Percentiles rank a stretch among this genome's conserved stretches.
Evolutionary conservation across 2,113 vertebrate genomes (phyloP).

Genomic region (Zosterops hypoxanthus): DNA sequence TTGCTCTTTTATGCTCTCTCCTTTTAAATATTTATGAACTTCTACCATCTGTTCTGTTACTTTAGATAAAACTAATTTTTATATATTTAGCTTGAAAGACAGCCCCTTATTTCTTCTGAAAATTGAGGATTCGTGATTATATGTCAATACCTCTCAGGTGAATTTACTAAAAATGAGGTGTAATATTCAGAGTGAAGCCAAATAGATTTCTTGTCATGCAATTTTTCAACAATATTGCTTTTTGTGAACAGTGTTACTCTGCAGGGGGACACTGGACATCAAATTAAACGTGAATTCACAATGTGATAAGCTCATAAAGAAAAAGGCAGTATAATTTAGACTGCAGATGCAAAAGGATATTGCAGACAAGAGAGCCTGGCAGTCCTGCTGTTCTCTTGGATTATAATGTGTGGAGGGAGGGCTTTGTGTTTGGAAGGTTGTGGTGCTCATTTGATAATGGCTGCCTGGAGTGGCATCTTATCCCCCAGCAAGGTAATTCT

Average conservation of each 20-base stretch:
- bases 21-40: conserved; percentile 10
- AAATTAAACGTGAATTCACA: conserved; percentile 3
- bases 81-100: not conserved
- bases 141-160: not conserved
- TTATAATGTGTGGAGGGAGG: not conserved
- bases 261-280: not conserved
- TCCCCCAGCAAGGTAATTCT: not conserved
- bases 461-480: not conserved
- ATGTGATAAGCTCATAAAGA: not conserved
- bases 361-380: not conserved
- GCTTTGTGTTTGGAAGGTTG: not conserved
- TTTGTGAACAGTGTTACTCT: not conserved
- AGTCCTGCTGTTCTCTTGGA: not conserved
- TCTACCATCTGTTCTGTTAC: not conserved
- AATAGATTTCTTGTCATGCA: not conserved
- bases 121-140: not conserved
- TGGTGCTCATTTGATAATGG: not conserved
- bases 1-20: not conserved
- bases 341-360: not conserved
- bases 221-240: not conserved
- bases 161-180: not conserved
- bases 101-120: not conserved
- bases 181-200: not conserved
- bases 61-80: not conserved
- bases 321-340: not conserved